Conservation (phyloP, 2,797 vertebrate genomes). For the Loris lydekkerianus region DNA sequence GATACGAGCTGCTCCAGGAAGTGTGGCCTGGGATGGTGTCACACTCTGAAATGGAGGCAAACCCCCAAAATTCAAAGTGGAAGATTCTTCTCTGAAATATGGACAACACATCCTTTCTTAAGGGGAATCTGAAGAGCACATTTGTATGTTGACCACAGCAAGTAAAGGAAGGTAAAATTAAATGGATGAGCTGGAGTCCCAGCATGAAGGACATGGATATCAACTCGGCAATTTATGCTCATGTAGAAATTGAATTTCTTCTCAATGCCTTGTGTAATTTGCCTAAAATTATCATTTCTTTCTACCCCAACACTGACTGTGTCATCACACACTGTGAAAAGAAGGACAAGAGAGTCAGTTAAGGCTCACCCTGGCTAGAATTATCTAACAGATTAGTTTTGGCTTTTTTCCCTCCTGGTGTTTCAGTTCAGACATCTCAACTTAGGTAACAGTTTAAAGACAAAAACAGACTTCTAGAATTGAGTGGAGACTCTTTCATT, state of each 20-base stretch:
- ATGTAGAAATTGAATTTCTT: not conserved
- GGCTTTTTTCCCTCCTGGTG: not conserved
- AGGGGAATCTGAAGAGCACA: not conserved
- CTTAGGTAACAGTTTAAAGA: slow-evolving; percentile 19
- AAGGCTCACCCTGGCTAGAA: not conserved
- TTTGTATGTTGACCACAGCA: not conserved
- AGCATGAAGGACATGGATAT: not conserved
- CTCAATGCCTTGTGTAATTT: not conserved
- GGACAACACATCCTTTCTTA: not conserved
- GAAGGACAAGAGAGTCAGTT: not conserved
- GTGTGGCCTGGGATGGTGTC: not conserved
- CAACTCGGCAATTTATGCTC: not conserved
- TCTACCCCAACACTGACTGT: not conserved
- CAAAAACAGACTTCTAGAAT: not conserved
- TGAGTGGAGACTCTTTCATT: not conserved
- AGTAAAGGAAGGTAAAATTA: slow-evolving; percentile 15
- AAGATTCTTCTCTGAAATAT: not conserved
- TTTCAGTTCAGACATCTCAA: not conserved
- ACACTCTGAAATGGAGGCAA: not conserved
- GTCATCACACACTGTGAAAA: not conserved
- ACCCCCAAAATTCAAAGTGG: not conserved
- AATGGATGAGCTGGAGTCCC: not conserved
- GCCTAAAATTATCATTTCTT: not conserved
- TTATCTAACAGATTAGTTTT: not conserved
- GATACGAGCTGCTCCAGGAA: not conserved